Evolutionary conservation across 2,113 vertebrate species (phyloP), one percentile per base, ranked within the genome.

Genomic region (Ceyx cyanopectus): DNA sequence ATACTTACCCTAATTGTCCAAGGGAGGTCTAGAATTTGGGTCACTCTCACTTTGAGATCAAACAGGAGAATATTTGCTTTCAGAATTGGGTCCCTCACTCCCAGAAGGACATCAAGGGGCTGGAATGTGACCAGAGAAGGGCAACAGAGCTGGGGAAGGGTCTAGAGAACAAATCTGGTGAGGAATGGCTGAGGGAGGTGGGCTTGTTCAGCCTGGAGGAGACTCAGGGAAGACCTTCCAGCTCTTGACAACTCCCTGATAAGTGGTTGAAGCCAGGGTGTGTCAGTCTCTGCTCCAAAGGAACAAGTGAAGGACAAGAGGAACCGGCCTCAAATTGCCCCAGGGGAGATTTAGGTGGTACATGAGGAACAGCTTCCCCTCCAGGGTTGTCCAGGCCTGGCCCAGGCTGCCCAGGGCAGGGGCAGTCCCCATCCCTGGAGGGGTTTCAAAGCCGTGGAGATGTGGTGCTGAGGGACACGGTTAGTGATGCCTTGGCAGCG

Each of bases 11-110:
- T 62, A 5, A 5, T 4, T 5, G 26, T 1, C 15, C 58, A 4
- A 7, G 29, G 0, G 0, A 2, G 10, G 18, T 18, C 22, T 24
- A 45, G 69, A 32, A 54, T 32, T 4, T 0, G 19, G 3, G 22
- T 27, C 34, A 0, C 12, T n/a, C 7, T 7, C 41, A 6, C 18
- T 53, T 13, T 4, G 17, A 1, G 17, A 3, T 4, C 1, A 6
- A 21, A 1, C n/a, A 14, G 6, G 46, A 43, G 14, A 13, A 23
- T 2, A 3, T 26, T 74, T 19, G 13, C 15, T 23, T 23, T 45
- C 2, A 30, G 62, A 30, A 45, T 65, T 65, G 62, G 27, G 41
- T 13, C 19, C 27, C 18, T 45, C 40, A 45, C 62, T 65, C 15
- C 61, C 12, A 30, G 27, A 45, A 43, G 12, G 26, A 65, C 41